phyloP scores from a whole-genome alignment of 2,113 vertebrate genomes.

The Amblyopsis rosae region DNA sequence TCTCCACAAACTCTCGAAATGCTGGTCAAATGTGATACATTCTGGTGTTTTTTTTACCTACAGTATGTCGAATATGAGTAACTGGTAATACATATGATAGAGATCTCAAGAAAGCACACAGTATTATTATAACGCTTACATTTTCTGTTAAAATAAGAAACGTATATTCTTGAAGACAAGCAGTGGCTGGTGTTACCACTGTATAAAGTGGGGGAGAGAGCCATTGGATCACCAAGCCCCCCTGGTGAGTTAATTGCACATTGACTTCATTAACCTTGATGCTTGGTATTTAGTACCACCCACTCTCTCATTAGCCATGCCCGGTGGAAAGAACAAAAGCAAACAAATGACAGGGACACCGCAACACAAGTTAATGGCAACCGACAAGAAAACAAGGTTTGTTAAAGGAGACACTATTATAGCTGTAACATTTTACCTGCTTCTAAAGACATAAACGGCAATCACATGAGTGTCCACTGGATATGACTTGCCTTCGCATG shows the following conservation, averaged over 20 bases:
- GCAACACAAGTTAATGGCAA: constrained; percentile 1
- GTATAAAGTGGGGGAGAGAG: constrained; percentile 37
- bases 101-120: constrained; percentile 31
- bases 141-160: constrained; percentile 34
- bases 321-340: constrained; percentile 10
- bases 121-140: constrained; percentile 1
- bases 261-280: constrained; percentile 68
- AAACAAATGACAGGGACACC: constrained; percentile 22
- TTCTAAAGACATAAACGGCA: constrained; percentile 33
- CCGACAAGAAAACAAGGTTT: constrained; percentile 35
- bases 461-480: constrained; percentile 37
- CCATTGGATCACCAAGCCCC: constrained; percentile 41
- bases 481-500: constrained; percentile 66
- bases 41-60: constrained; percentile 39
- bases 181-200: constrained; percentile 15
- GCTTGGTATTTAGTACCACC: constrained; percentile 37
- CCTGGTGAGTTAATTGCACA: constrained; percentile 57
- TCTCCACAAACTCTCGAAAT: constrained; percentile 70
- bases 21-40: constrained; percentile 51
- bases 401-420: constrained; percentile 21
- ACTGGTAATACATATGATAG: constrained; percentile 62
- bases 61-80: constrained; percentile 21
- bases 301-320: constrained; percentile 22
- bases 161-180: constrained; percentile 28
- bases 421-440: constrained; percentile 48